A percentile compares a stretch with the other conserved stretches of the same genome.
Conservation (phyloP, 2,113 vertebrate genomes). For the Vombatus ursinus region DNA sequence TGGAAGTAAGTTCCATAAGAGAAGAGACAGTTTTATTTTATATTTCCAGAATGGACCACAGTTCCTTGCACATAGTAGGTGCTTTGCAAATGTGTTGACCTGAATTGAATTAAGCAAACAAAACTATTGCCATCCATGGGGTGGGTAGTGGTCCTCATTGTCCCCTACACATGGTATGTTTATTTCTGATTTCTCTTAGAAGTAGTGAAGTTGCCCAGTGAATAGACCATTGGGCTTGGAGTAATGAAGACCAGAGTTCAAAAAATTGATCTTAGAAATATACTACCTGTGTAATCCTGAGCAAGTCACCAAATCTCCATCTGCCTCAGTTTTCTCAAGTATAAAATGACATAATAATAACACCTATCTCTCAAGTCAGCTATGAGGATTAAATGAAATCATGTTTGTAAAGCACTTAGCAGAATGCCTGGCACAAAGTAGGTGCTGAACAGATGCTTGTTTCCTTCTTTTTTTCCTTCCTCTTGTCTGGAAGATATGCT, state of each 20-base stretch:
- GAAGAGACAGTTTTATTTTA: not conserved
- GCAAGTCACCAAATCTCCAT: not conserved
- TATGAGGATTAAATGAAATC: not conserved
- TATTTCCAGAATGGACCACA: not conserved
- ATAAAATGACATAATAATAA: not conserved
- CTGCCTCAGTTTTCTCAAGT: not conserved
- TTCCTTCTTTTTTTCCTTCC: not conserved
- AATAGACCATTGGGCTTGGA: not conserved
- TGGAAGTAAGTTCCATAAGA: not conserved
- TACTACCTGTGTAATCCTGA: not conserved
- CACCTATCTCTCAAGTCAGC: not conserved
- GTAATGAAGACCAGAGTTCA: not conserved
- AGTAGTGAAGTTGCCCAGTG: not conserved
- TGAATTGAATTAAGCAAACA: not conserved
- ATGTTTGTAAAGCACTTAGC: not conserved
- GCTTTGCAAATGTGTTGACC: not conserved
- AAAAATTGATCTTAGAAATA: not conserved
- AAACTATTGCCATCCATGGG: not conserved
- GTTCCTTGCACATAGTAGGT: not conserved
- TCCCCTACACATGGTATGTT: not conserved
- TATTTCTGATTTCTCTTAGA: not conserved
- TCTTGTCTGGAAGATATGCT: not conserved
- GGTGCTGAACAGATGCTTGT: not conserved
- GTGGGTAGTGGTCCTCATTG: not conserved
- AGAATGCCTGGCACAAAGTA: not conserved